Evolutionary conservation across 2,797 vertebrate genomes (phyloP).

Genomic region (Ataeniobius toweri): DNA sequence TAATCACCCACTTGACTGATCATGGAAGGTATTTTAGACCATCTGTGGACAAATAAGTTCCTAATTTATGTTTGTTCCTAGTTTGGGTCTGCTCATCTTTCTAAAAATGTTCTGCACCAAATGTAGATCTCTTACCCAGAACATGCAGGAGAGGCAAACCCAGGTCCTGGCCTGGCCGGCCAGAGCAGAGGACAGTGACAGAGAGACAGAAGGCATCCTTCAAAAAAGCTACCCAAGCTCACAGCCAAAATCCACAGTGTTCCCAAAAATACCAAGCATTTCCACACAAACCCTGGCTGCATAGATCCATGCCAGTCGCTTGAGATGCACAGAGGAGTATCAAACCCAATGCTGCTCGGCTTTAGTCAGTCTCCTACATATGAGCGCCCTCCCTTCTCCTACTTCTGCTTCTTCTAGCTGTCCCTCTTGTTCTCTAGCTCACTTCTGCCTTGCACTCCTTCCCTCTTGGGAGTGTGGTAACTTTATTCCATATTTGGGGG

Average conservation of each 20-base stretch:
- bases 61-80: not conserved
- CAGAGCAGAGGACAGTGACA: slow-evolving; percentile 76
- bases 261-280: slow-evolving; percentile 50
- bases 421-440: slow-evolving; percentile 40
- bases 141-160: slow-evolving; percentile 91
- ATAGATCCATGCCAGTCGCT: slow-evolving; percentile 64
- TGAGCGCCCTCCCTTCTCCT: slow-evolving; percentile 52
- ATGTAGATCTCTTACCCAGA: slow-evolving; percentile 82
- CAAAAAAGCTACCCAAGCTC: slow-evolving; percentile 18
- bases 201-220: slow-evolving; percentile 75
- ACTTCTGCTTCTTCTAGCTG: slow-evolving; percentile 39
- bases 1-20: slow-evolving; percentile 5
- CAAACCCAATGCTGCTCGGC: slow-evolving; percentile 47
- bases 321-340: slow-evolving; percentile 41
- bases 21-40: slow-evolving; percentile 8
- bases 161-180: slow-evolving; percentile 81
- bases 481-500: slow-evolving; percentile 60
- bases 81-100: not conserved
- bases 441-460: slow-evolving; percentile 45
- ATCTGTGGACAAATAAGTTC: not conserved
- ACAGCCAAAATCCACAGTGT: slow-evolving; percentile 58
- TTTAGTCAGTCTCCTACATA: slow-evolving; percentile 57
- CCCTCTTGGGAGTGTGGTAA: slow-evolving; percentile 59
- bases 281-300: slow-evolving; percentile 31
- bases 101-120: not conserved